Evolutionary conservation across 2,113 vertebrate species (phyloP), one percentile per base, ranked within the genome.

Genomic region (Solea solea): DNA sequence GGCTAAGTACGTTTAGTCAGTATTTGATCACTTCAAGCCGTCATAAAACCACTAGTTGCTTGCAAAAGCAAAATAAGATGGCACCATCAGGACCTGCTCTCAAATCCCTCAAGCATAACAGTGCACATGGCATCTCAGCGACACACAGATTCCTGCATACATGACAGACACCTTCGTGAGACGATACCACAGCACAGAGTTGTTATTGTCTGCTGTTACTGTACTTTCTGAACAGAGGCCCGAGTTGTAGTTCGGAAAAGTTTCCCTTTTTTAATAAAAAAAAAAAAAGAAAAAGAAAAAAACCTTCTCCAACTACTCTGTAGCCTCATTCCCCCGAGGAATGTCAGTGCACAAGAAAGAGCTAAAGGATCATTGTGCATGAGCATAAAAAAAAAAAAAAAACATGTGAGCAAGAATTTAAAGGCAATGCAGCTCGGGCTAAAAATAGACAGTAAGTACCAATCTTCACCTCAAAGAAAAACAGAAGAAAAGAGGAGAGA

Each of bases 361-460:
- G 78, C 64, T 48, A 72, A 84, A 81, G 68, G 79, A 87, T 86
- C 66, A 84, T 81, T 86, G 83, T 86, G 69, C 63, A 66, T 74
- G 82, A 86, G 84, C 68, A 64, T 48, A 86, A 72, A 65, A 66
- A 70, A 21, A 86, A 72, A 65, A 66, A 70, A 21, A 21, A 21
- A 72, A 54, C 9, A 28, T 68, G 64, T 68, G 8, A 80, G 55
- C 78, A 76, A 53, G 72, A 78, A 62, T 74, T 78, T 73, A 75
- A 81, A 86, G 72, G 69, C 73, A 84, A 68, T 63, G 55, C 68
- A 79, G 70, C 73, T 73, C 34, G 16, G 44, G 48, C 69, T 90
- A 88, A 87, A 85, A 85, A 89, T 90, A 90, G 83, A 78, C 11
- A 28, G 13, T 62, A 85, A 84, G 85, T 68, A 76, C 68, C 69